These are phyloP conservation scores for Vandiemenella viatica DNA, from an alignment of 2,888 invertebrate genomes.

Conservation along the genomic window DNA sequence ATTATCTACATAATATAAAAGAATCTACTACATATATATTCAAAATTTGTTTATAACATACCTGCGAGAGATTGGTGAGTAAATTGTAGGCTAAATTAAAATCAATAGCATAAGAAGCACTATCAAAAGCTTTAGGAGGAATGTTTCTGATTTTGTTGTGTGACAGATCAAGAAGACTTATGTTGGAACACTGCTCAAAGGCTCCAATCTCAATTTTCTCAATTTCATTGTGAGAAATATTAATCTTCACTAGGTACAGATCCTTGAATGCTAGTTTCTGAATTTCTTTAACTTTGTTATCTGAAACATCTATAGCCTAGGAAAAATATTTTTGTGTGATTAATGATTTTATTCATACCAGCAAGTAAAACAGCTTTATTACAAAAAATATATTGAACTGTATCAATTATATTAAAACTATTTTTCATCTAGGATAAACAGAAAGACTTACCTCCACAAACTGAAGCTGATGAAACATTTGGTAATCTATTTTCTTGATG, in stretches of 20 bases:
- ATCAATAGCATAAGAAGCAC: conserved; percentile 63
- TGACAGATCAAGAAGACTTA: conserved; percentile 68
- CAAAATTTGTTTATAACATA: conserved; percentile 31
- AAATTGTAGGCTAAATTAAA: conserved; percentile 61
- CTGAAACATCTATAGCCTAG: conserved; percentile 67
- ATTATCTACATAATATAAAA: too few species aligned
- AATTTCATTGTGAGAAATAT: conserved; percentile 66
- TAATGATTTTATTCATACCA: too few species aligned
- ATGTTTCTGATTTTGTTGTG: conserved; percentile 57
- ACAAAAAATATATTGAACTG: too few species aligned
- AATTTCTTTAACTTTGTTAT: conserved; percentile 63
- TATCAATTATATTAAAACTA: too few species aligned
- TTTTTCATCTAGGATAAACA: not conserved
- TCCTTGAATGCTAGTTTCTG: conserved; percentile 74
- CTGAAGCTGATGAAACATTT: conserved; percentile 76
- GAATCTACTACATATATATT: too few species aligned
- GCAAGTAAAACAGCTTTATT: too few species aligned
- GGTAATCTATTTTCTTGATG: conserved; percentile 65
- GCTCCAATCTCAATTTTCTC: conserved; percentile 55
- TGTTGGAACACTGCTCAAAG: conserved; percentile 76
- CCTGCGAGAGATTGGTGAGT: conserved; percentile 59
- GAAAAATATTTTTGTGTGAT: too few species aligned
- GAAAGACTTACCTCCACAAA: conserved; percentile 50
- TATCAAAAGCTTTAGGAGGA: conserved; percentile 58
- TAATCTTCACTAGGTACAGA: conserved; percentile 59